Conservation (phyloP, 2,888 invertebrate species). For the Stenurella melanura region DNA sequence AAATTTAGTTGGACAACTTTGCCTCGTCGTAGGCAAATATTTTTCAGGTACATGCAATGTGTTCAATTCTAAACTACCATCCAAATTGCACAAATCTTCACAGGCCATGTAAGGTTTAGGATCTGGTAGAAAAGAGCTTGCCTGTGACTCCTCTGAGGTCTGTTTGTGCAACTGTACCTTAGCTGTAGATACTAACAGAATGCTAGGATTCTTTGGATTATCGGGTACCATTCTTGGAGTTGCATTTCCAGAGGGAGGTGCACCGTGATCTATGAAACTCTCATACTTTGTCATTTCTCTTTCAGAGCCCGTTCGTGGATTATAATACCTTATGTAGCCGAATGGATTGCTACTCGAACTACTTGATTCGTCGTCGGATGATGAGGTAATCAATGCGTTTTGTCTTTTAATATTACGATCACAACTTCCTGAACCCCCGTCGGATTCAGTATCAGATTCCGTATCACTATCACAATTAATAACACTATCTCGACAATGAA, state of each 20-base stretch:
- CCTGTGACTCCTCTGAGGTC: conserved; percentile 77
- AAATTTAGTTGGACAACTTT: conserved; percentile 81
- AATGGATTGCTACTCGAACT: conserved; percentile 79
- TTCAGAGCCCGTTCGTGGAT: conserved; percentile 73
- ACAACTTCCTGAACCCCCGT: conserved; percentile 70
- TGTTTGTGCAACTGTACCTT: conserved; percentile 70
- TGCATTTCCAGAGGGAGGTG: conserved; percentile 19
- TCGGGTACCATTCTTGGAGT: conserved; percentile 54
- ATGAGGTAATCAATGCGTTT: conserved; percentile 74
- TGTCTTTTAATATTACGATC: conserved; percentile 76
- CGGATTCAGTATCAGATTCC: conserved; percentile 72
- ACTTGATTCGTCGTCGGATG: conserved; percentile 74
- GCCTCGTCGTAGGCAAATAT: conserved; percentile 73
- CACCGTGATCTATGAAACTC: conserved; percentile 75
- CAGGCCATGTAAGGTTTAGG: conserved; percentile 78
- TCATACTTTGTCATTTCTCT: conserved; percentile 71
- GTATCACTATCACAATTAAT: conserved; percentile 72
- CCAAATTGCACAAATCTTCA: conserved; percentile 81
- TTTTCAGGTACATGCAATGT: conserved; percentile 63
- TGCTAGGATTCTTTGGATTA: conserved; percentile 64
- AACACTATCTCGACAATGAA: conserved; percentile 67
- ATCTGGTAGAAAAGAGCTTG: conserved; percentile 78
- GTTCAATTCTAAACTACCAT: conserved; percentile 77
- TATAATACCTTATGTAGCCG: conserved; percentile 81
- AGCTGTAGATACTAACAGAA: conserved; percentile 74